These are phyloP conservation scores for Acromyrmex heyeri DNA, from an alignment of 1,140 invertebrate genomes.

Conservation along the genomic window DNA sequence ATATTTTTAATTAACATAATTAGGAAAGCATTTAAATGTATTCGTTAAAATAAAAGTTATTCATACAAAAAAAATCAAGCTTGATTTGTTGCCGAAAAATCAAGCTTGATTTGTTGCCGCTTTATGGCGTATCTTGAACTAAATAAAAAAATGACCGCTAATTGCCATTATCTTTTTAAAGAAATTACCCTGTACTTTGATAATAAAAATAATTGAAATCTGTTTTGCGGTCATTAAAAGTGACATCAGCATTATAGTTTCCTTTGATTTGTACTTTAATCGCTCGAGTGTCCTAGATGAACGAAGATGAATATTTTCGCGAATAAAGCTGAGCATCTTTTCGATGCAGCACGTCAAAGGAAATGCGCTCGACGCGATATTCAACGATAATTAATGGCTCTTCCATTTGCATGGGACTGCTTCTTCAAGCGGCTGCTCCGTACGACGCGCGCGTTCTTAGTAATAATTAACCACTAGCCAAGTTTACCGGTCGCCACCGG, in stretches of 20 bases:
- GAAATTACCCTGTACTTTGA: not conserved
- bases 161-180: not conserved
- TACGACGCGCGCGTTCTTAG: not conserved
- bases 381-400: slow-evolving; percentile 48
- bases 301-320: slow-evolving; percentile 18
- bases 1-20: slow-evolving; percentile 3
- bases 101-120: not conserved
- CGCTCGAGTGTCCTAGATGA: not conserved
- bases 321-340: slow-evolving; percentile 41
- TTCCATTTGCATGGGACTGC: slow-evolving; percentile 39
- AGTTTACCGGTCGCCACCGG: slow-evolving; percentile 47
- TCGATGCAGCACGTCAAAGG: slow-evolving; percentile 3
- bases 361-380: not conserved
- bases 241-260: not conserved
- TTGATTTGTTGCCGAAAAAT: not conserved
- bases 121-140: not conserved
- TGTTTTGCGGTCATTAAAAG: not conserved
- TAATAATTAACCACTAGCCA: slow-evolving; percentile 52
- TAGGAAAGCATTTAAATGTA: not conserved
- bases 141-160: not conserved
- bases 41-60: not conserved
- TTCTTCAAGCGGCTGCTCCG: slow-evolving; percentile 2
- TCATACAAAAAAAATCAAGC: not conserved
- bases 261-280: not conserved
- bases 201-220: not conserved